Evolutionary conservation across 2,113 vertebrate genomes (phyloP), one percentile per base, ranked within the genome.

Genomic region (Penelope pileata): DNA sequence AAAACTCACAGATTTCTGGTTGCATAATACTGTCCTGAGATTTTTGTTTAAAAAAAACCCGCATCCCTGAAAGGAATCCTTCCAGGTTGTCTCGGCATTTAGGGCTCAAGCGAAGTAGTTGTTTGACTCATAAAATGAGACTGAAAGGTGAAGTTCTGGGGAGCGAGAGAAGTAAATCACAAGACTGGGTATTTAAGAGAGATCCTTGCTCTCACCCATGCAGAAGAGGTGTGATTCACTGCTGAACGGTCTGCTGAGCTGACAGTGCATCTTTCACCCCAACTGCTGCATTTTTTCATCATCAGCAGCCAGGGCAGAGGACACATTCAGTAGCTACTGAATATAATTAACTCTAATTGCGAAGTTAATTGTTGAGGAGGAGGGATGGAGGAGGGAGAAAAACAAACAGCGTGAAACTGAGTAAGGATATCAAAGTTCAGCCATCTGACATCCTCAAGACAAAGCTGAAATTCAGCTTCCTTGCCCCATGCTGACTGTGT

Each of bases 311-410:
- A 63, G 91, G 89, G 83, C 90, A 95, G 51, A 96, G 94, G 91
- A 91, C 90, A 81, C 63, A 63, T 83, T 91, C 90, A 76, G 23
- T 58, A 95, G 60, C 85, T 93, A 47, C 92, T 58, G 94, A 88
- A 94, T 70, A 95, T 94, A 96, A 96, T 97, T 97, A 94, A 90
- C 78, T 79, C 83, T 97, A 97, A 97, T 96, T 97, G 81, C 94
- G 80, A 96, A 96, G 96, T 94, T 97, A 97, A 96, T 97, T 96
- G 94, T 92, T 78, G 92, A 74, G 89, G 76, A 73, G 92, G 72
- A 62, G 58, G 29, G 29, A 3, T 3, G 13, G 54, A 45, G 67
- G 5, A 22, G 30, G 47, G 40, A 77, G 87, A 59, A 93, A 82
- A 97, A 87, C 91, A 96, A 97, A 94, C 96, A 96, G 96, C 47